Evolutionary conservation across 2,888 invertebrate species (phyloP).

Genomic region (Euproctis similis): DNA sequence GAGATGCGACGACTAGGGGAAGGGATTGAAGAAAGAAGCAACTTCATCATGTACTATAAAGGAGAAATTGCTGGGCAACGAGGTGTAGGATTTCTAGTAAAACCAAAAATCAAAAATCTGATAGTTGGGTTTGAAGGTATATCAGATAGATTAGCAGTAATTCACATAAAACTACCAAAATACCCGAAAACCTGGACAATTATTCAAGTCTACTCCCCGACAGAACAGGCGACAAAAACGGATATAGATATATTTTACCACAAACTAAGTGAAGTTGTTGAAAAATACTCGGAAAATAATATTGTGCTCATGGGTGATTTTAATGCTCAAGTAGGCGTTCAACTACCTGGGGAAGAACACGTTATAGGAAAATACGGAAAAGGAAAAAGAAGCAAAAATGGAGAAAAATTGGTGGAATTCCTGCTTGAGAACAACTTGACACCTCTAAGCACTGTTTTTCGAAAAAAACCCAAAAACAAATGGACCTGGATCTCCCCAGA

Average conservation of each 20-base stretch:
- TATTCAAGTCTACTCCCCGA: constrained; percentile 18
- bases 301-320: constrained; percentile 13
- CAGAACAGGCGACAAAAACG: constrained; percentile 7
- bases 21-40: constrained; percentile 1
- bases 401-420: constrained; percentile 3
- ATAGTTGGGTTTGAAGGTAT: too few species aligned
- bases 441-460: constrained; percentile 7
- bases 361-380: neutral
- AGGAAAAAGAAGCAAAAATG: neutral
- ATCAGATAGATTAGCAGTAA: constrained; percentile 12
- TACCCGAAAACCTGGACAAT: constrained; percentile 5
- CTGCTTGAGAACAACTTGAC: constrained; percentile 7
- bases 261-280: constrained; percentile 3
- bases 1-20: constrained; percentile 1
- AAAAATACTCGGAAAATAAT: constrained; percentile 6
- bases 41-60: neutral
- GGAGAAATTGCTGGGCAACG: neutral
- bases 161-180: constrained; percentile 11
- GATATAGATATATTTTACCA: constrained; percentile 8
- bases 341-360: constrained; percentile 2
- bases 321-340: constrained; percentile 9
- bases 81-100: constrained; percentile 1
- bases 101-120: too few species aligned
- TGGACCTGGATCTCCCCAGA: constrained; percentile 19
- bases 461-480: constrained; percentile 10